phyloP scores from a whole-genome alignment of 2,797 vertebrate species.

The Hydrolagus colliei region DNA sequence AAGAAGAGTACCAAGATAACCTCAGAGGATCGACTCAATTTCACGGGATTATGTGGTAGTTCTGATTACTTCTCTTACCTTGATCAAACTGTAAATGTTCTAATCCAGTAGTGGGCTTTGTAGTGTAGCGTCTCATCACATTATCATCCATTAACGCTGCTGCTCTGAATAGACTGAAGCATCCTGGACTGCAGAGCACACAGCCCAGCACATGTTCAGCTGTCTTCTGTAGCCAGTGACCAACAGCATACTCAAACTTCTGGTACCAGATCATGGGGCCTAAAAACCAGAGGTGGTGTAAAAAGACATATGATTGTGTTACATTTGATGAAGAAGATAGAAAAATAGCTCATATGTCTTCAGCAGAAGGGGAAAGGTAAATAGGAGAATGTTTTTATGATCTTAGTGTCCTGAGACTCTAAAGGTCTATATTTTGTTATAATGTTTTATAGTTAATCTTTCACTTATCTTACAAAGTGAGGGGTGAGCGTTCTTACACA shows the following conservation, averaged over 20 bases:
- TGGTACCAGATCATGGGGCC: constrained; percentile 78
- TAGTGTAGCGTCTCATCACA: constrained; percentile 66
- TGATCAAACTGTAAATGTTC: constrained; percentile 74
- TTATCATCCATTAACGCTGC: constrained; percentile 71
- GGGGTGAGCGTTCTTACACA: too few species aligned
- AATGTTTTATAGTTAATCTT: too few species aligned
- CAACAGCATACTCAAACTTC: constrained; percentile 75
- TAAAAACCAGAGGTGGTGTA: constrained; percentile 34
- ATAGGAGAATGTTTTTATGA: too few species aligned
- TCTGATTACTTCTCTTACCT: constrained; percentile 46
- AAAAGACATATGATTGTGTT: background rate
- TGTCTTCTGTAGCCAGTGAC: constrained; percentile 74
- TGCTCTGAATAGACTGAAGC: constrained; percentile 69
- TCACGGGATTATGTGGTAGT: too few species aligned
- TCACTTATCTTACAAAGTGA: too few species aligned
- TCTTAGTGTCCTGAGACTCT: too few species aligned
- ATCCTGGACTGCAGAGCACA: constrained; percentile 69
- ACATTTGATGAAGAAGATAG: background rate
- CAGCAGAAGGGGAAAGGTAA: too few species aligned
- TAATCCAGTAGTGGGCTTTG: constrained; percentile 54
- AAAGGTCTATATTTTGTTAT: too few species aligned
- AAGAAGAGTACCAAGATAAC: too few species aligned
- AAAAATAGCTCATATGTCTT: too few species aligned
- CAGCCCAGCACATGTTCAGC: constrained; percentile 71
- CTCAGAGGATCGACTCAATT: too few species aligned